Conservation (phyloP, 2,888 invertebrate species). For the Polydrusus tereticollis region DNA sequence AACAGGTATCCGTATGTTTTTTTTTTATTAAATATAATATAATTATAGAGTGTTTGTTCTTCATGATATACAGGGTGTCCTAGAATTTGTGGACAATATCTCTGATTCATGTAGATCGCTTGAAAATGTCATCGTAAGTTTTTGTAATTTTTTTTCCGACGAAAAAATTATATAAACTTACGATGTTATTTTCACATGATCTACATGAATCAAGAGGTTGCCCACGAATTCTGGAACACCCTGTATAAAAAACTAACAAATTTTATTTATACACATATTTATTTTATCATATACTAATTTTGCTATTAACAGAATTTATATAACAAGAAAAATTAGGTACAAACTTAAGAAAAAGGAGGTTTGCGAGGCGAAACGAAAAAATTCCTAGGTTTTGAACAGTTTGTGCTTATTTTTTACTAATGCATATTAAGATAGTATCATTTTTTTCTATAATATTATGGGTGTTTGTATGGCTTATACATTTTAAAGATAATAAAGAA, state of each 20-base stretch:
- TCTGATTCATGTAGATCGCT: no score
- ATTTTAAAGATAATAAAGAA: constrained; percentile 27
- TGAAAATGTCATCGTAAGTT: no score
- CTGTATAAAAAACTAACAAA: constrained; percentile 10
- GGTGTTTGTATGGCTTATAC: constrained; percentile 32
- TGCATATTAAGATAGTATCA: neutral
- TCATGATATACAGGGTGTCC: no score
- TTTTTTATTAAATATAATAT: constrained; percentile 9
- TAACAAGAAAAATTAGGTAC: neutral
- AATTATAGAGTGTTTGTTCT: no score
- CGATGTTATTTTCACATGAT: no score
- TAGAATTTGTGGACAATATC: no score
- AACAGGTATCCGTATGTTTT: neutral
- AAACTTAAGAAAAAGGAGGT: neutral
- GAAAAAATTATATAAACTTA: no score
- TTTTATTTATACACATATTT: constrained; percentile 30
- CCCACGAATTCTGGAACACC: no score
- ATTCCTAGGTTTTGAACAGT: neutral
- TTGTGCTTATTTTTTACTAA: neutral
- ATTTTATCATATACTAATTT: constrained; percentile 20
- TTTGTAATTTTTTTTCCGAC: no score
- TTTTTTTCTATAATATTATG: constrained; percentile 18
- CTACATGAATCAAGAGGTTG: no score
- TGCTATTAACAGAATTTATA: neutral
- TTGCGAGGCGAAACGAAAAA: neutral